Percentiles rank a stretch among this genome's conserved stretches.
Conservation (phyloP, 2,113 vertebrate genomes). For the Hipposideros armiger region DNA sequence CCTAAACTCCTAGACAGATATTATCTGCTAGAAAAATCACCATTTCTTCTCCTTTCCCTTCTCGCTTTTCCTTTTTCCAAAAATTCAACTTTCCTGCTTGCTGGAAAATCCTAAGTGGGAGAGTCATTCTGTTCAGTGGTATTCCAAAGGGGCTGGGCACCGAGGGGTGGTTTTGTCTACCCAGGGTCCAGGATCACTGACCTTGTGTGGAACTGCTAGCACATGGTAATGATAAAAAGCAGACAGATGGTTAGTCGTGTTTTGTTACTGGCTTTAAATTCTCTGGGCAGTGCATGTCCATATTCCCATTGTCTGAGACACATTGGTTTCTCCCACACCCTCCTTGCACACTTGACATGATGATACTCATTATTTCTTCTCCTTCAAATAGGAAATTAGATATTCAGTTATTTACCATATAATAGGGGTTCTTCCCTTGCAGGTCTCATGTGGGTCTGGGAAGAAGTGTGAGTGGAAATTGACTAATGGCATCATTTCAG, state of each 20-base stretch:
- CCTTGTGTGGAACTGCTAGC: background rate
- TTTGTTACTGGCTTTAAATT: background rate
- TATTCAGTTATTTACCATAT: background rate
- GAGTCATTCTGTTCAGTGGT: background rate
- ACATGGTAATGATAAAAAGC: background rate
- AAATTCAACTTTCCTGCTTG: background rate
- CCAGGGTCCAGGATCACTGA: background rate
- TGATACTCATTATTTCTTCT: background rate
- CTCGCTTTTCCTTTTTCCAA: background rate
- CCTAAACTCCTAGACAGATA: background rate
- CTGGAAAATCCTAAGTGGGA: background rate
- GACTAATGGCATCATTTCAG: background rate
- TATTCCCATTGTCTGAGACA: background rate
- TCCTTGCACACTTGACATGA: background rate
- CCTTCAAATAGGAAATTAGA: background rate
- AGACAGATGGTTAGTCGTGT: background rate
- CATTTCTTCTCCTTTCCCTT: background rate
- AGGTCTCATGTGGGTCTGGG: background rate
- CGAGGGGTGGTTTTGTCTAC: rapidly evolving
- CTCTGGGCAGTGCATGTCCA: background rate
- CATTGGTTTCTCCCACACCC: rapidly evolving
- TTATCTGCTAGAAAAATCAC: background rate
- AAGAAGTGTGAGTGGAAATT: background rate
- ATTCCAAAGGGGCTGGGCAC: rapidly evolving
- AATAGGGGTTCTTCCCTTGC: background rate